Evolutionary conservation across 2,888 invertebrate genomes (phyloP), one percentile per base, ranked within the genome.

Genomic region (Choreutis nemorana): DNA sequence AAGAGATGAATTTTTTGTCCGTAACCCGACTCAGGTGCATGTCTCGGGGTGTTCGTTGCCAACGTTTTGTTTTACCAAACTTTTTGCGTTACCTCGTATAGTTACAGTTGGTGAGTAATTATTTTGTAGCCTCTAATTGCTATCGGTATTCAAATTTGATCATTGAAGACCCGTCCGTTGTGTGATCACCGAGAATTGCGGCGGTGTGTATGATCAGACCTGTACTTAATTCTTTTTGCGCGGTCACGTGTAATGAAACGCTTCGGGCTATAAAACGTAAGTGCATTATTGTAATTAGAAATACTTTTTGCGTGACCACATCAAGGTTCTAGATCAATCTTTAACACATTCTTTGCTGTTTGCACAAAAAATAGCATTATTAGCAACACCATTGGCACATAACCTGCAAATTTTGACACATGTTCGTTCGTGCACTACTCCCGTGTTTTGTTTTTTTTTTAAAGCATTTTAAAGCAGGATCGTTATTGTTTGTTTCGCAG

Each of bases 401-500:
- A n/a, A n/a, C n/a, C n/a, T n/a, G n/a, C n/a, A n/a, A n/a, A n/a
- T n/a, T n/a, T n/a, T n/a, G n/a, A n/a, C n/a, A n/a, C n/a, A 22
- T 16, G 14, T 14, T 15, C 10, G 10, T 13, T 23, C 27, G 34
- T 32, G 27, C 27, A 26, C 29, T 30, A 39, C 38, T 41, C 37
- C 37, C 37, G 37, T 30, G 21, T 37, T 35, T 42, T 33, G 24
- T 32, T 40, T 33, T 39, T 30, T 31, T 37, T 39, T 39, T 40
- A 51, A 51, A 48, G 36, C 58, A 60, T 65, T 62, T n/a, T 71
- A 73, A 72, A 72, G 67, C 70, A 70, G 67, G 68, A 48, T 50
- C 55, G 52, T 58, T 62, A 56, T 72, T 70, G 67, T 70, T 77
- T 77, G 81, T 82, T 81, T 84, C 84, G 52, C 87, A 88, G 87